phyloP scores from a whole-genome alignment of 2,888 invertebrate genomes.

The Ceriagrion tenellum region DNA sequence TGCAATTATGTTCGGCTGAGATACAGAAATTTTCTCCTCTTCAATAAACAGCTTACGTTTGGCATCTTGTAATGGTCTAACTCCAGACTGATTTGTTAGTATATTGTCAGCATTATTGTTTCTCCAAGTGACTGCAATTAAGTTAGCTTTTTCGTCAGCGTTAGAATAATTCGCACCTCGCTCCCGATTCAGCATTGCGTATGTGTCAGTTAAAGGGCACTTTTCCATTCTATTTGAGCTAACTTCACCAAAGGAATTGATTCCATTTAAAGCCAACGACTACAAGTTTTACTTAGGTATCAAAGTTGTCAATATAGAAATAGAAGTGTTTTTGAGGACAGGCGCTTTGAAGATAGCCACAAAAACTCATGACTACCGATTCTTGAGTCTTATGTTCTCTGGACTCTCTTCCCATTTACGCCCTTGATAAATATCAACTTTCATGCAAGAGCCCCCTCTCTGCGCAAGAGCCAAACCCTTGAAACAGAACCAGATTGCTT shows the following conservation, averaged over 20 bases:
- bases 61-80: too few species aligned
- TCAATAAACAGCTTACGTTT: too few species aligned
- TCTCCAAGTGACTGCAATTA: too few species aligned
- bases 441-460: too few species aligned
- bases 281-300: not conserved
- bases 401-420: not conserved
- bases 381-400: not conserved
- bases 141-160: too few species aligned
- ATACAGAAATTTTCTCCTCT: too few species aligned
- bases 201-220: too few species aligned
- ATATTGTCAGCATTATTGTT: too few species aligned
- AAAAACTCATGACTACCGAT: not conserved
- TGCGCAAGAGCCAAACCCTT: not conserved
- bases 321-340: not conserved
- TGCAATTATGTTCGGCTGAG: too few species aligned
- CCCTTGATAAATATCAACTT: not conserved
- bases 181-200: too few species aligned
- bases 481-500: not conserved
- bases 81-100: too few species aligned
- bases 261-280: not conserved
- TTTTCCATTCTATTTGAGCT: not conserved
- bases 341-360: not conserved
- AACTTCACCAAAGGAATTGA: not conserved
- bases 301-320: not conserved
- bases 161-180: too few species aligned